Evolutionary conservation across 92 coral and sea anemone species (phyloP), one percentile per base, ranked within the genome.

Genomic region (Epizoanthus ramosus): DNA sequence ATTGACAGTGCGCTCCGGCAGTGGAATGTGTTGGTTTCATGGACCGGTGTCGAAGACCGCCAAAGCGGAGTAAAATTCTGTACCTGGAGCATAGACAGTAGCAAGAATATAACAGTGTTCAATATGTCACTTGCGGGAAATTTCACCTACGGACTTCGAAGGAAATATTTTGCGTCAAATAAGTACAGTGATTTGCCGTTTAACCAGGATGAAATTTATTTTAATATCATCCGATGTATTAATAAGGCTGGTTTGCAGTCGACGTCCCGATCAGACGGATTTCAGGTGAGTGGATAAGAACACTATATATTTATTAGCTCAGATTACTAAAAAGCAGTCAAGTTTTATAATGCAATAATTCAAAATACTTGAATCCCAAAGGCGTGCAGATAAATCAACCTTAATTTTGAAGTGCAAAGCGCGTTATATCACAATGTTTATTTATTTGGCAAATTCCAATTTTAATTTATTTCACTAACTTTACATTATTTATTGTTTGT

Each of bases 1-100:
- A 74, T 91, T 58, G 86, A 91, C 43, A 85, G 88, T 9, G 94
- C 93, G 22, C 84, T 93, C 45, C 79, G 56, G 66, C 79, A 83
- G 35, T 94, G 95, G 98, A 88, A 88, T 63, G 81, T 94, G 3
- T 85, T 93, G 16, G 82, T 91, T 68, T 73, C 96, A 56, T 97
- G 99, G 99, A 84, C 58, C 22, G 99, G 99, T 25, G 94, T 83
- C 2, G 98, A 94, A 63, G 99, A 97, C 45, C 71, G 54, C 25
- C 92, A 94, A 77, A 92, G 97, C 87, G 95, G 98, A 0, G 77
- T 97, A 16, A 69, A 61, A 54, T 43, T 81, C 6, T 97, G 98
- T 76, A 25, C 28, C 21, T 97, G 99, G 99, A 74, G 64, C 66
- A 90, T 94, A 31, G 85, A 72, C 16, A 83, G 77, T 72, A 74